Evolutionary conservation across 2,888 invertebrate genomes (phyloP).

Genomic region (Acholoe squamosa): DNA sequence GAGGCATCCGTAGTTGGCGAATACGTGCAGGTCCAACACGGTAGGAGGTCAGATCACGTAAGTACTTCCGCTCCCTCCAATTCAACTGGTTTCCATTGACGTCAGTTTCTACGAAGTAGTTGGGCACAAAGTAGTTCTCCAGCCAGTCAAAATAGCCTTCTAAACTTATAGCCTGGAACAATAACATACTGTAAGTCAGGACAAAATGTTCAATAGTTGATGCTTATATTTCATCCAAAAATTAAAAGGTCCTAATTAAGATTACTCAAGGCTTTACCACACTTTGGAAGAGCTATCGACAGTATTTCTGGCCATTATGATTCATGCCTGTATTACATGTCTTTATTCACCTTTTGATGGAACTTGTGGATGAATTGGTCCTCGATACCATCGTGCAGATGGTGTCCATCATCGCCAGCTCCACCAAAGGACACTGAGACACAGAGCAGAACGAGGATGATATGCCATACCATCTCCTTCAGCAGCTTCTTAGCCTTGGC

Average conservation of each 20-base stretch:
- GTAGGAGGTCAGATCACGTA: constrained; percentile 36
- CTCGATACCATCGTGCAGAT: constrained; percentile 19
- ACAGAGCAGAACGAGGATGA: constrained; percentile 22
- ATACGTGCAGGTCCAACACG: constrained; percentile 52
- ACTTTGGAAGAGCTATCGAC: too few species aligned
- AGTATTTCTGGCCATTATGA: too few species aligned
- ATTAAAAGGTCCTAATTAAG: too few species aligned
- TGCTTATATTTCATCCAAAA: too few species aligned
- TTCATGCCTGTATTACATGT: too few species aligned
- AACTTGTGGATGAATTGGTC: neutral
- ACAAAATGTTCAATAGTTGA: too few species aligned
- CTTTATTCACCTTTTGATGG: too few species aligned
- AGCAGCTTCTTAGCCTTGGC: constrained; percentile 33
- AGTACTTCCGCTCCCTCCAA: constrained; percentile 43
- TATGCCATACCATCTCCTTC: constrained; percentile 40
- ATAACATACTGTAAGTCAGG: too few species aligned
- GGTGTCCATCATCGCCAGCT: neutral
- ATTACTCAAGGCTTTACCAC: too few species aligned
- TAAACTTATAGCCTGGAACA: neutral
- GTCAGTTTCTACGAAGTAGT: constrained; percentile 61
- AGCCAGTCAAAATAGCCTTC: constrained; percentile 47
- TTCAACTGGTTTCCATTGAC: constrained; percentile 29
- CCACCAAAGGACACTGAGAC: constrained; percentile 7
- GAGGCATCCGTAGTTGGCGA: constrained; percentile 43
- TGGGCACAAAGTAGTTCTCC: constrained; percentile 43